Percentiles rank a stretch among this genome's conserved stretches.
These are phyloP conservation scores for Napeogenes sylphis DNA, from an alignment of 2,888 invertebrate species.

Conservation along the genomic window DNA sequence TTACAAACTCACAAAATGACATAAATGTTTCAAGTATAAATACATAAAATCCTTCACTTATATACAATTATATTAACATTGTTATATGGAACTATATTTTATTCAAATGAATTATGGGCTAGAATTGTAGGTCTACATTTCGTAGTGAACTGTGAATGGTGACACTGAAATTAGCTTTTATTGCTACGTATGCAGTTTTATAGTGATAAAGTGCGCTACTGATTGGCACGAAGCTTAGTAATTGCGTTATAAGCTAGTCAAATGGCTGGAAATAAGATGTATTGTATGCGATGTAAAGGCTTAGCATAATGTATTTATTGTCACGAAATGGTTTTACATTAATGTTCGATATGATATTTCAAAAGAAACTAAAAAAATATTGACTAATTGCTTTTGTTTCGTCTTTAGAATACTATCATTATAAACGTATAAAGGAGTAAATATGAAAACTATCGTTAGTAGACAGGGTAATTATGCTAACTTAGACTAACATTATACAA, in stretches of 20 bases:
- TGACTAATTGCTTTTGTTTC: too few species aligned
- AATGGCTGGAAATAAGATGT: conserved; percentile 26
- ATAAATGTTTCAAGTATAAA: conserved; percentile 11
- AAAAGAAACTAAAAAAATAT: too few species aligned
- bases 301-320: not conserved
- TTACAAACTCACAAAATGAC: conserved; percentile 19
- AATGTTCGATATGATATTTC: not conserved
- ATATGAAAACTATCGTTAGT: not conserved
- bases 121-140: conserved; percentile 15
- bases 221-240: conserved; percentile 29
- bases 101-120: conserved; percentile 15
- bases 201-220: conserved; percentile 33
- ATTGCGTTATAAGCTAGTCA: conserved; percentile 27
- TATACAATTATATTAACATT: not conserved
- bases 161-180: conserved; percentile 25
- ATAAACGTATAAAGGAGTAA: not conserved
- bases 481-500: not conserved
- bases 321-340: not conserved
- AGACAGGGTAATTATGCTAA: not conserved
- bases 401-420: too few species aligned
- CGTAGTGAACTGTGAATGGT: conserved; percentile 10
- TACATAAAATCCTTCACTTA: conserved; percentile 7
- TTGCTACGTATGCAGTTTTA: conserved; percentile 32
- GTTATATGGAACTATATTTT: conserved; percentile 11
- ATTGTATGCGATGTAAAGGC: conserved; percentile 18